Evolutionary conservation across 2,888 invertebrate species (phyloP), one percentile per base, ranked within the genome.

Genomic region (Cryptocheilus praepositus): DNA sequence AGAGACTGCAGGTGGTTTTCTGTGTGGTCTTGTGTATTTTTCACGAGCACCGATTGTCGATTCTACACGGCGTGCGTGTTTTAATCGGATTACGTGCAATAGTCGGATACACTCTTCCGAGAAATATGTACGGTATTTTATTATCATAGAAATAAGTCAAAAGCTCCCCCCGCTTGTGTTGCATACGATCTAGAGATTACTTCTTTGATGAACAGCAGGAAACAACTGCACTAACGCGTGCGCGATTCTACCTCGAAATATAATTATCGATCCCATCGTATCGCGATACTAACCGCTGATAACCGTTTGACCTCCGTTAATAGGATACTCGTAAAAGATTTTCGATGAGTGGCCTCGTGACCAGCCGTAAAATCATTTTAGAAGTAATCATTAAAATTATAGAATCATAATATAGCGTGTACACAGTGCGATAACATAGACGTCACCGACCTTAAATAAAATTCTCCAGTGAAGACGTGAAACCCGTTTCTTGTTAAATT

Each of bases 21-120:
- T 74, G 82, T 81, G 80, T 79, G 83, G 80, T 81, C 78, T 53
- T 71, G 73, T 69, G 67, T 75, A 78, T 53, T 73, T 70, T 68
- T 70, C 70, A 58, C 51, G 49, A 19, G 19, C 51, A 43, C 46
- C 52, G 46, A 36, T 36, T 36, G 36, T 36, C 7, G 36, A 36
- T 11, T 11, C 36, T 7, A 36, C 36, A 36, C 5, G 3, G 25
- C 25, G 25, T 25, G 5, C 36, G 36, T 36, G 36, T 36, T 28
- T 7, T n/a, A n/a, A n/a, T n/a, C n/a, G n/a, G n/a, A n/a, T n/a
- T n/a, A n/a, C n/a, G n/a, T n/a, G n/a, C n/a, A n/a, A n/a, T n/a
- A n/a, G n/a, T n/a, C n/a, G n/a, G n/a, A n/a, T n/a, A n/a, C n/a
- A n/a, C n/a, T n/a, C n/a, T n/a, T n/a, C n/a, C n/a, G n/a, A n/a